Evolutionary conservation across 2,113 vertebrate genomes (phyloP), one percentile per base, ranked within the genome.

Genomic region (Lampris megalopsis): DNA sequence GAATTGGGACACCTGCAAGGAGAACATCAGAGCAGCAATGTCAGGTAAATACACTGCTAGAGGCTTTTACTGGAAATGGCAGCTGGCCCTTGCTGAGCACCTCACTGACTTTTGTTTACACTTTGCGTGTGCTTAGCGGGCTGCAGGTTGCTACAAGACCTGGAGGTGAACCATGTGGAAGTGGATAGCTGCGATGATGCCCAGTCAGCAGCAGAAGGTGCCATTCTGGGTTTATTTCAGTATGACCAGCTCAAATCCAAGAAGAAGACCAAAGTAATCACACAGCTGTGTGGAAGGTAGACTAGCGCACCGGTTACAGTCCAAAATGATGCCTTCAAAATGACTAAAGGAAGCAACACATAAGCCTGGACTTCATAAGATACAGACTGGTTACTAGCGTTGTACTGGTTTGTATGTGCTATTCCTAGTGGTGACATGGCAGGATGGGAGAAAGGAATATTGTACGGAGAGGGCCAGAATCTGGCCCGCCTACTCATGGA

Each of bases 111-210:
- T 63, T 0, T 71, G 0, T 67, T 54, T 11, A 42, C 11, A 6
- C 49, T 9, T 11, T 68, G 43, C 43, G 40, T 68, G 6, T 4
- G 11, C 47, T 62, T 72, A 99, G 98, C 71, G 71, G 98, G 97
- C 9, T 99, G 98, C 89, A 93, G 94, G 71, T 92, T 94, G 71
- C 85, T 98, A 38, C 98, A 98, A 82, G 97, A 99, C 38, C 86
- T 98, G 85, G 96, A 98, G 88, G 80, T 98, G 42, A 83, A 86
- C 0, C 91, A 91, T 0, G 95, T 98, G 76, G 97, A 99, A 90
- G 96, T 99, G 77, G 98, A 99, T n/a, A 91, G 95, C 43, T 99
- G 98, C 2, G 97, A 96, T 43, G 96, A 99, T 9, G 94, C 95
- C 1, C 97, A 99, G 81, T 95, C 97, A 0, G 97, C 98, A 13